A percentile compares a stretch with the other conserved stretches of the same genome.
Evolutionary conservation across 2,888 invertebrate species (phyloP).

Genomic region (Hirtodrosophila trivittata): DNA sequence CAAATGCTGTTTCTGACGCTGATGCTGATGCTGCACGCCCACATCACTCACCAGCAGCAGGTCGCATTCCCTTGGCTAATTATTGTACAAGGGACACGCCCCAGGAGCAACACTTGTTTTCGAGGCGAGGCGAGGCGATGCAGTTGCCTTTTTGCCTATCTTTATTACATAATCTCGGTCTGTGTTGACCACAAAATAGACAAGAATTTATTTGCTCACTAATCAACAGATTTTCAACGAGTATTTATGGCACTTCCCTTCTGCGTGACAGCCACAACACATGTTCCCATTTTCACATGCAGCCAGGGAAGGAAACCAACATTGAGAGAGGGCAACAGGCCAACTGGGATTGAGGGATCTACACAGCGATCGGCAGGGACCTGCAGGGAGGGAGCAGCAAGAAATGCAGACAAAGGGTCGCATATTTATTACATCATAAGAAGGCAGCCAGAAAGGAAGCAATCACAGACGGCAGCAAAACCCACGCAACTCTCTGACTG

Average conservation of each 20-base stretch:
- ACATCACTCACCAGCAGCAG: conserved; percentile 17
- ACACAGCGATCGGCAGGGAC: conserved; percentile 23
- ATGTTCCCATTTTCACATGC: conserved; percentile 74
- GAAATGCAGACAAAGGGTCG: conserved; percentile 50
- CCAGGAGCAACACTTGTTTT: conserved; percentile 50
- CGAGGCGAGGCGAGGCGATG: too few relatives aligned
- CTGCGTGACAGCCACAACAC: conserved; percentile 51
- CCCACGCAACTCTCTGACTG: conserved; percentile 32
- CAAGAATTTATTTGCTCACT: conserved; percentile 61
- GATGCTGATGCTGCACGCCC: conserved; percentile 9
- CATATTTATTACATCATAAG: conserved; percentile 75
- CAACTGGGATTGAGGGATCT: too few relatives aligned
- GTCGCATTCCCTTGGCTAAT: conserved; percentile 48
- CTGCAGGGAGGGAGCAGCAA: conserved; percentile 25
- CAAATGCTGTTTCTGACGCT: not conserved
- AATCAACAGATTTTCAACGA: conserved; percentile 74
- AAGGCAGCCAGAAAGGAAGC: conserved; percentile 37
- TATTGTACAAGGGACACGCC: conserved; percentile 52
- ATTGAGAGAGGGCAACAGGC: too few relatives aligned
- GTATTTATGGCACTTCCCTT: conserved; percentile 70
- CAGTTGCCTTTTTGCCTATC: conserved; percentile 48
- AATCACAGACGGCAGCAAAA: conserved; percentile 41
- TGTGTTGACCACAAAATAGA: conserved; percentile 62
- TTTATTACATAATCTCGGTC: conserved; percentile 57
- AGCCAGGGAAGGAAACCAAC: too few relatives aligned